Conservation (phyloP, 2,113 vertebrate genomes). For the Phalacrocorax pelagicus region DNA sequence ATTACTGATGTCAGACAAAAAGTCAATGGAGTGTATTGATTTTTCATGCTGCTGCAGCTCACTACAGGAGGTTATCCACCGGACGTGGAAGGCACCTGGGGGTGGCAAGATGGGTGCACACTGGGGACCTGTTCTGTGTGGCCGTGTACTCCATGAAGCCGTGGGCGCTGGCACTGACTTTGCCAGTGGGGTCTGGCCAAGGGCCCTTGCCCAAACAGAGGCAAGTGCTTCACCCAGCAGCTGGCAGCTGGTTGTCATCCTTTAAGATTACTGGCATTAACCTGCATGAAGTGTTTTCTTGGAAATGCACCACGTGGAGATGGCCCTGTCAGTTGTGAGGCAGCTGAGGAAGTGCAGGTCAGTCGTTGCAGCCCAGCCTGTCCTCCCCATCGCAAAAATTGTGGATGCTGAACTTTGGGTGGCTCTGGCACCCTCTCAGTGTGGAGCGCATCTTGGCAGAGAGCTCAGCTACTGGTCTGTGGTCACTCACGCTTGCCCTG, state of each 20-base stretch:
- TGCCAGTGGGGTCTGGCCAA: neutral
- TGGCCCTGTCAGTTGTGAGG: neutral
- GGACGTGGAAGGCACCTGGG: neutral
- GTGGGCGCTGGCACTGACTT: neutral
- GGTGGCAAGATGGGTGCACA: neutral
- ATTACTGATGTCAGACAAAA: neutral
- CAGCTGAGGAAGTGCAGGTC: neutral
- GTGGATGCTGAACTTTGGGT: neutral
- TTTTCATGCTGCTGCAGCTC: neutral
- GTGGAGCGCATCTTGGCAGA: neutral
- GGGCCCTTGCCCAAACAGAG: neutral
- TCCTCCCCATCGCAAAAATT: neutral
- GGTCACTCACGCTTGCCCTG: neutral
- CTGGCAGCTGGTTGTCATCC: neutral
- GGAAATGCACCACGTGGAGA: neutral
- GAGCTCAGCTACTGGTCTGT: neutral
- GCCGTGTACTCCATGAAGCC: fast-evolving
- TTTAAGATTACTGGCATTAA: neutral
- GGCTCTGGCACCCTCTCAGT: neutral
- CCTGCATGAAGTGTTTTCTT: neutral
- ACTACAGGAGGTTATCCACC: neutral
- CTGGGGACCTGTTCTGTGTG: fast-evolving
- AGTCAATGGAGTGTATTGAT: slow-evolving; percentile 10
- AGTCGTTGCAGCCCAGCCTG: neutral
- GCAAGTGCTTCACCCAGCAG: neutral